A percentile compares a stretch with the other conserved stretches of the same genome.
Conservation (phyloP, 1,140 invertebrate genomes). For the Muscidifurax raptorellus region DNA sequence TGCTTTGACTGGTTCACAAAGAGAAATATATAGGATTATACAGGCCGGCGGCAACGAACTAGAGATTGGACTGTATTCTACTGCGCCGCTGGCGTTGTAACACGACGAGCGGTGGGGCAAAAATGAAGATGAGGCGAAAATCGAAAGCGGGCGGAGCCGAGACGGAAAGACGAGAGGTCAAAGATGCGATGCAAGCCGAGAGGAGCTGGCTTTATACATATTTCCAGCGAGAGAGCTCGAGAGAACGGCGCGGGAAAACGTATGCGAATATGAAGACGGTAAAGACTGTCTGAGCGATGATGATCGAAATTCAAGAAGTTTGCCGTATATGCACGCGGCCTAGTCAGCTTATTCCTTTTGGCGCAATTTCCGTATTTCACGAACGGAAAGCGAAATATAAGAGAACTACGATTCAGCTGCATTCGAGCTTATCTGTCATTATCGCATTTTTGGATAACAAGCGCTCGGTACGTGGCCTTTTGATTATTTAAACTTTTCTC, state of each 20-base stretch:
- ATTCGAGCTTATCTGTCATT: neutral
- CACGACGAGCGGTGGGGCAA: constrained; percentile 2
- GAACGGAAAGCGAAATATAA: neutral
- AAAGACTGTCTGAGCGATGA: constrained; percentile 53
- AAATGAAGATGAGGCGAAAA: constrained; percentile 38
- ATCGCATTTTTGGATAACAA: too few relatives aligned
- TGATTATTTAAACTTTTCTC: neutral
- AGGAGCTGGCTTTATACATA: constrained; percentile 7
- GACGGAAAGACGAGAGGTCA: constrained; percentile 18
- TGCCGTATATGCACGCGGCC: constrained; percentile 57
- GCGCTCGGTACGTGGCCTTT: too few relatives aligned
- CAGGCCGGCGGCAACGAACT: neutral
- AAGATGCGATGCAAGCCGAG: constrained; percentile 23
- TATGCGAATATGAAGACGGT: neutral
- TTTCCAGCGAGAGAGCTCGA: neutral
- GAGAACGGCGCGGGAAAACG: constrained; percentile 34
- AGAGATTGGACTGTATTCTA: neutral
- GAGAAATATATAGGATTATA: constrained; percentile 42
- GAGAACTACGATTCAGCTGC: neutral
- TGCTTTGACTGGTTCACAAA: constrained; percentile 46
- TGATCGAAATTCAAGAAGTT: constrained; percentile 56
- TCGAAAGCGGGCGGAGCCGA: neutral
- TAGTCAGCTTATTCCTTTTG: constrained; percentile 56
- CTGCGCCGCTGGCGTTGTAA: neutral
- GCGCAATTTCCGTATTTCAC: neutral